These are phyloP conservation scores for Megalopta genalis DNA, from an alignment of 1,140 invertebrate genomes.

Conservation along the genomic window DNA sequence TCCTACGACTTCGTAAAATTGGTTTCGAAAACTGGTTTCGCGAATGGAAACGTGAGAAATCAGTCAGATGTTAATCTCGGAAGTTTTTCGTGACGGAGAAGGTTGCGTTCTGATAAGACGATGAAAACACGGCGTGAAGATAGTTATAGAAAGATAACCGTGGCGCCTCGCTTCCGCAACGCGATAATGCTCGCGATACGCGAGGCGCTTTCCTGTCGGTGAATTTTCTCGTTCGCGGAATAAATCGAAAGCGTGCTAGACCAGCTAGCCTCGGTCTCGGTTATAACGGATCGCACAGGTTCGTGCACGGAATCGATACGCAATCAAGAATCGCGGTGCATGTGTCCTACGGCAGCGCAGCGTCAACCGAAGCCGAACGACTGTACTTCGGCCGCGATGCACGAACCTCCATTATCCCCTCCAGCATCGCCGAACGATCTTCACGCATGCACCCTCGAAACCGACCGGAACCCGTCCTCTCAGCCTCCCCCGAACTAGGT, in stretches of 20 bases:
- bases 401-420: background rate
- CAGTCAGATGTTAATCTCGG: no score
- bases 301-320: background rate
- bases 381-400: conserved; percentile 9
- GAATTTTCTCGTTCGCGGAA: background rate
- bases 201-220: background rate
- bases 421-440: background rate
- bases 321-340: background rate
- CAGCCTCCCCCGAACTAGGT: no score
- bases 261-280: no score
- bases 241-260: background rate
- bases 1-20: no score
- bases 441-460: background rate
- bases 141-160: background rate
- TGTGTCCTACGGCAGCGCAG: background rate
- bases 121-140: no score
- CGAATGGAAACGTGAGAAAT: no score
- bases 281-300: background rate
- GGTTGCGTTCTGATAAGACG: no score
- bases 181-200: background rate
- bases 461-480: no score
- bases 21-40: no score
- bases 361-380: conserved; percentile 24
- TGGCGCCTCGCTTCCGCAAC: conserved; percentile 8
- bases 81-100: no score